These are phyloP conservation scores for Osmoderma eremita DNA, from an alignment of 2,888 invertebrate genomes.

Conservation along the genomic window DNA sequence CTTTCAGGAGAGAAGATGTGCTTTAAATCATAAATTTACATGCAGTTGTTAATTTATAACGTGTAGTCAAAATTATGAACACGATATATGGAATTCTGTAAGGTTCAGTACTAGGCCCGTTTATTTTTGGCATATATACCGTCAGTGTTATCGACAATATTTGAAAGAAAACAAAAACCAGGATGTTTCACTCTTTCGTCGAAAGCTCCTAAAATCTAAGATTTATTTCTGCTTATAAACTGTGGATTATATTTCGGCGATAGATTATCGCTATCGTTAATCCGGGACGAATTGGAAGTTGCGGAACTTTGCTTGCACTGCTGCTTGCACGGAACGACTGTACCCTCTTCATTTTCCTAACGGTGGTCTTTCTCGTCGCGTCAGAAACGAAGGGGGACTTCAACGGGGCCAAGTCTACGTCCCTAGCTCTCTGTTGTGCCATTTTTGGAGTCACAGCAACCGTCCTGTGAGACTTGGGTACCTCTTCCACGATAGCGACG, in stretches of 20 bases:
- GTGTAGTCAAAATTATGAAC: too few relatives aligned
- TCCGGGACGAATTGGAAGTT: slow-evolving; percentile 4
- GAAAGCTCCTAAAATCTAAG: slow-evolving; percentile 31
- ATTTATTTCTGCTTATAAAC: slow-evolving; percentile 17
- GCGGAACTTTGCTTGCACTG: not conserved
- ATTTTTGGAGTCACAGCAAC: slow-evolving; percentile 18
- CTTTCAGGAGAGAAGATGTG: too few relatives aligned
- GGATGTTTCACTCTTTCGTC: too few relatives aligned
- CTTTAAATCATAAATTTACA: too few relatives aligned
- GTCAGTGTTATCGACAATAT: too few relatives aligned
- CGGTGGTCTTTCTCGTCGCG: not conserved
- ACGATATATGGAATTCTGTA: too few relatives aligned
- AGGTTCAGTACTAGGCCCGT: too few relatives aligned
- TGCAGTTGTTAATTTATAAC: too few relatives aligned
- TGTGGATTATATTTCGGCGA: slow-evolving; percentile 3
- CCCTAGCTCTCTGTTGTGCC: not conserved
- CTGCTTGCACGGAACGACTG: not conserved
- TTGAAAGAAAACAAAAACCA: too few relatives aligned
- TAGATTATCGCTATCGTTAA: slow-evolving; percentile 1
- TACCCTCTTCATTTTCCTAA: not conserved
- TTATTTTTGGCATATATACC: too few relatives aligned
- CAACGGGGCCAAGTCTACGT: slow-evolving; percentile 35
- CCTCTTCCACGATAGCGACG: not conserved
- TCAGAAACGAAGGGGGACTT: slow-evolving; percentile 16
- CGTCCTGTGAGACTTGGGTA: not conserved